A percentile compares a stretch with the other conserved stretches of the same genome.
Conservation (phyloP, 2,113 vertebrate genomes). For the Hydropotes inermis region DNA sequence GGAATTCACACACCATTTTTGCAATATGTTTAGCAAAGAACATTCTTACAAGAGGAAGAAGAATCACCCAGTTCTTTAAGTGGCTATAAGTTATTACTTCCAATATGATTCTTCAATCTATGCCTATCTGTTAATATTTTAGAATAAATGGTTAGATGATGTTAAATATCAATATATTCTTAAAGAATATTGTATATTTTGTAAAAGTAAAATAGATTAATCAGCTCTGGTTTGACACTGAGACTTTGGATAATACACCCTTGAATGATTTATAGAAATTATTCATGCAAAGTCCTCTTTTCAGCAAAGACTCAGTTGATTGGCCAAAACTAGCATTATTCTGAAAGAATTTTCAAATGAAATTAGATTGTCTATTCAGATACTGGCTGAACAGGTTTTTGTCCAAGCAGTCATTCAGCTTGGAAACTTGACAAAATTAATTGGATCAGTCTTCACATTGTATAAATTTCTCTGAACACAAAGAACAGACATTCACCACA, state of each 20-base stretch:
- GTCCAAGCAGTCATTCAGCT: not conserved
- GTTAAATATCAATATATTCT: not conserved
- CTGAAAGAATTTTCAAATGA: not conserved
- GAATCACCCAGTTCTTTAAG: not conserved
- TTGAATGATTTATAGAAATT: not conserved
- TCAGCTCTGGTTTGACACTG: not conserved
- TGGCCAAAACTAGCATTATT: not conserved
- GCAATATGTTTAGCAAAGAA: not conserved
- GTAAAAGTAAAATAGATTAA: not conserved
- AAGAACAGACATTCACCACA: not conserved
- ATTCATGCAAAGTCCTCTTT: not conserved
- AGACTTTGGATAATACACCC: not conserved
- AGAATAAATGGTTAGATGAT: not conserved
- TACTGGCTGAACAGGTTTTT: not conserved
- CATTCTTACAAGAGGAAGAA: not conserved
- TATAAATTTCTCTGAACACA: not conserved
- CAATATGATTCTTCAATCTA: not conserved
- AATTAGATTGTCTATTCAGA: not conserved
- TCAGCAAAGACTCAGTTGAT: not conserved
- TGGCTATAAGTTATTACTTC: not conserved
- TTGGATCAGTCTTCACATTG: not conserved
- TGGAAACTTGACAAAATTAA: not conserved
- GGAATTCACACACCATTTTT: not conserved
- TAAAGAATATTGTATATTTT: not conserved
- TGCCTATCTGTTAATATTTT: not conserved